Evolutionary conservation across 2,797 vertebrate species (phyloP).

Genomic region (Sebastolobus alascanus): DNA sequence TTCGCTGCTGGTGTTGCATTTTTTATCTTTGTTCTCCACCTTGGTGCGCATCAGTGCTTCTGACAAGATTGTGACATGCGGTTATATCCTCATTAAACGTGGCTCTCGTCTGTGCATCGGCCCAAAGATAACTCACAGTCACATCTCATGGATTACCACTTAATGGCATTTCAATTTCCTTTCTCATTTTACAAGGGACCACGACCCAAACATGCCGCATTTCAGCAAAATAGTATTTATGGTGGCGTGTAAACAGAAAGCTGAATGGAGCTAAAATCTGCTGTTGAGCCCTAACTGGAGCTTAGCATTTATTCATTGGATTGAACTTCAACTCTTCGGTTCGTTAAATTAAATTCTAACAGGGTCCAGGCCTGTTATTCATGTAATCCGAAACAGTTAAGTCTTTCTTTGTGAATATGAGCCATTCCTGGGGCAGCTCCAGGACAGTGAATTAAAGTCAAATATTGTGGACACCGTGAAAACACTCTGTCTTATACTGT

Average conservation of each 20-base stretch:
- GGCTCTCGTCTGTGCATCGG: background rate
- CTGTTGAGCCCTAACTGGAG: slow-evolving; percentile 13
- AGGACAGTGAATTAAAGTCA: slow-evolving; percentile 37
- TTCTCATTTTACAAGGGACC: slow-evolving; percentile 42
- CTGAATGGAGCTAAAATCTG: slow-evolving; percentile 33
- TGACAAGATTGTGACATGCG: slow-evolving; percentile 40
- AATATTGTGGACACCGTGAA: slow-evolving; percentile 17
- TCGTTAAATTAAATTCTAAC: slow-evolving; percentile 47
- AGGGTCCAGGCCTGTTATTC: slow-evolving; percentile 36
- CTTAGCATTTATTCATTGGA: slow-evolving; percentile 42
- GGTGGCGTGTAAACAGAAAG: slow-evolving; percentile 34
- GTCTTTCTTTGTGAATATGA: slow-evolving; percentile 40
- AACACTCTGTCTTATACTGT: background rate
- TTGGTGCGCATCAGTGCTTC: slow-evolving; percentile 17
- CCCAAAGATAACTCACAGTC: slow-evolving; percentile 44
- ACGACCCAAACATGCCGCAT: slow-evolving; percentile 20
- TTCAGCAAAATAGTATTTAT: slow-evolving; percentile 27
- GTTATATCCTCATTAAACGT: slow-evolving; percentile 50
- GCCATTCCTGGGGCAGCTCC: slow-evolving; percentile 21
- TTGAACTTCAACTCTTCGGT: slow-evolving; percentile 29
- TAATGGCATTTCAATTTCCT: slow-evolving; percentile 43
- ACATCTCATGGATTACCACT: slow-evolving; percentile 42
- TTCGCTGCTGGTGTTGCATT: slow-evolving; percentile 24
- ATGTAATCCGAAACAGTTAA: slow-evolving; percentile 44
- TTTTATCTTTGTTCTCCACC: slow-evolving; percentile 62